Evolutionary conservation across 2,888 invertebrate species (phyloP).

Genomic region (Scaptomyza parva): DNA sequence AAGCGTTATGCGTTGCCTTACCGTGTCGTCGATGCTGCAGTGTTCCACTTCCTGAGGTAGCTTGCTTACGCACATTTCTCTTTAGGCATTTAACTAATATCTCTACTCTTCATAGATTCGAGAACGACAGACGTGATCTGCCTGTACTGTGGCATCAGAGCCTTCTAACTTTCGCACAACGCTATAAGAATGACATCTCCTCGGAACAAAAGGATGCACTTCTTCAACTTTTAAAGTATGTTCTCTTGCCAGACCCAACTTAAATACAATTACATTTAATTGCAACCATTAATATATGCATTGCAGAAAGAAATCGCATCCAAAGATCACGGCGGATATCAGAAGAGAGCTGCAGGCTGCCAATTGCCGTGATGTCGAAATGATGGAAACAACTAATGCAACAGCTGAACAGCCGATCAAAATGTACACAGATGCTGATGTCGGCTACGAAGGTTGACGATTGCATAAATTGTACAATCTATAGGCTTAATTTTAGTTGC

Average conservation of each 20-base stretch:
- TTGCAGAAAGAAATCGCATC: slow-evolving; percentile 83
- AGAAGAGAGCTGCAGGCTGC: slow-evolving; percentile 94
- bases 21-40: slow-evolving; percentile 96
- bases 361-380: slow-evolving; percentile 91
- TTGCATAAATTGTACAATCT: background rate
- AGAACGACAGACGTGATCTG: slow-evolving; percentile 91
- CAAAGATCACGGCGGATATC: slow-evolving; percentile 89
- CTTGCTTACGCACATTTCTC: background rate
- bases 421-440: slow-evolving; percentile 80
- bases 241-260: background rate
- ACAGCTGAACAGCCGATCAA: slow-evolving; percentile 61
- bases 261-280: slow-evolving; percentile 7
- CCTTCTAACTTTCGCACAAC: slow-evolving; percentile 95
- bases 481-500: slow-evolving; percentile 16
- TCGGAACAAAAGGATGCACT: slow-evolving; percentile 96
- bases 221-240: slow-evolving; percentile 88
- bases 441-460: slow-evolving; percentile 64
- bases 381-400: slow-evolving; percentile 81
- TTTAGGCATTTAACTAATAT: background rate
- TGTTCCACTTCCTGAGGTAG: slow-evolving; percentile 96
- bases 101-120: slow-evolving; percentile 88
- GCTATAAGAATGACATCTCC: slow-evolving; percentile 97
- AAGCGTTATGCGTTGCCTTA: slow-evolving; percentile 99
- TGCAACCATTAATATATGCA: background rate
- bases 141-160: slow-evolving; percentile 99